Evolutionary conservation across 2,888 invertebrate species (phyloP).

Genomic region (Cataglyphis altisquamis): DNA sequence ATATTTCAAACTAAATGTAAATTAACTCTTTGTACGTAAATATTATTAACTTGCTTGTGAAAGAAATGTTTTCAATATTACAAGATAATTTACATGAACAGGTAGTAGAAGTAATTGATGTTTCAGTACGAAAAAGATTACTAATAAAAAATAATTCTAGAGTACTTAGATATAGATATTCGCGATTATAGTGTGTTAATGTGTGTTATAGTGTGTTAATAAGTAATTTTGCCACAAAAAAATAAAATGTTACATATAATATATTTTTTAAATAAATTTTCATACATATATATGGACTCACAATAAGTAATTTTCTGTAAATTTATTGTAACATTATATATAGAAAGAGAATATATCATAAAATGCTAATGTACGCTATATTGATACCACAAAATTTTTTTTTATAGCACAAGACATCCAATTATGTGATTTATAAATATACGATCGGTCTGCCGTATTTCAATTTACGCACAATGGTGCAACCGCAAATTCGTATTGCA

Average conservation of each 20-base stretch:
- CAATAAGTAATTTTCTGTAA: slow-evolving; percentile 6
- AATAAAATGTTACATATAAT: neutral
- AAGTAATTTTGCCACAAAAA: neutral
- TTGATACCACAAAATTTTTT: neutral
- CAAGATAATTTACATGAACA: neutral
- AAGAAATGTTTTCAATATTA: neutral
- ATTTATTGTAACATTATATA: neutral
- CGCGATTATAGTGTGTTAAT: neutral
- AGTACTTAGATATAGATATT: neutral
- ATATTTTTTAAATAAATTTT: neutral
- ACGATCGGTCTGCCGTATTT: slow-evolving; percentile 35
- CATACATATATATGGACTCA: neutral
- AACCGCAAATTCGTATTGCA: slow-evolving; percentile 59
- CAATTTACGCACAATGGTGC: slow-evolving; percentile 63
- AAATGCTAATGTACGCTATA: neutral
- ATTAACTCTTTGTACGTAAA: neutral
- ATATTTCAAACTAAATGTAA: slow-evolving; percentile 23
- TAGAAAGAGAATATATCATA: neutral
- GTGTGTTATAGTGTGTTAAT: neutral
- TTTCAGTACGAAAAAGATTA: neutral
- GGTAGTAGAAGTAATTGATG: neutral
- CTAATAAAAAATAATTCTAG: neutral
- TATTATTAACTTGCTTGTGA: neutral
- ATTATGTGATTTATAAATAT: slow-evolving; percentile 27
- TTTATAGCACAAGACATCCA: slow-evolving; percentile 10